These are phyloP conservation scores for Montipora efflorescens DNA, from an alignment of 64 coral and sea anemone genomes.

Conservation along the genomic window DNA sequence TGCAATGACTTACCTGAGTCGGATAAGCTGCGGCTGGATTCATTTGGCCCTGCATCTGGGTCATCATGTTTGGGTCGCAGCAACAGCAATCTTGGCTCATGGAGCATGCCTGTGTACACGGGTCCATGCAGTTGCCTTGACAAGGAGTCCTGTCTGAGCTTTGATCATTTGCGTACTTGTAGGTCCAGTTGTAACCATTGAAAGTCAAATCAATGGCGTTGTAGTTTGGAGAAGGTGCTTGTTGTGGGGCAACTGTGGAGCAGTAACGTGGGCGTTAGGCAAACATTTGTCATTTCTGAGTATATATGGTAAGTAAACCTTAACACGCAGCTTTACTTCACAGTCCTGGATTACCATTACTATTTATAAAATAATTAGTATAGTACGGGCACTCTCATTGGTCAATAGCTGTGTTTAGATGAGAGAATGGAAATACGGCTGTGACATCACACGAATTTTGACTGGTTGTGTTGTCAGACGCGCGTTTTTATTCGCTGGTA, in stretches of 20 bases:
- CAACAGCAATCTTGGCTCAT: slow-evolving; percentile 85
- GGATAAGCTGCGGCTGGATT: slow-evolving; percentile 26
- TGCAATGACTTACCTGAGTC: background rate
- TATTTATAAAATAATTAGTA: too few relatives aligned
- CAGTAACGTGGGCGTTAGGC: background rate
- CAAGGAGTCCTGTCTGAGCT: slow-evolving; percentile 72
- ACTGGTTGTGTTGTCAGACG: too few relatives aligned
- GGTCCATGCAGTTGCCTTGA: slow-evolving; percentile 75
- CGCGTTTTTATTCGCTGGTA: too few relatives aligned
- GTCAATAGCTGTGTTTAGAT: too few relatives aligned
- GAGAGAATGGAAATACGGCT: too few relatives aligned
- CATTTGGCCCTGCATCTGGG: slow-evolving; percentile 11
- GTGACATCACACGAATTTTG: too few relatives aligned
- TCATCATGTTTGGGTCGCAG: slow-evolving; percentile 66
- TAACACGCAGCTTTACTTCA: too few relatives aligned
- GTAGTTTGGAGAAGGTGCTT: slow-evolving; percentile 8
- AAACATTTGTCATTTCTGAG: too few relatives aligned
- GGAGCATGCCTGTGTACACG: slow-evolving; percentile 67
- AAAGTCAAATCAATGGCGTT: slow-evolving; percentile 71
- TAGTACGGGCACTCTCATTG: too few relatives aligned
- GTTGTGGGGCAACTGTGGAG: slow-evolving; percentile 31
- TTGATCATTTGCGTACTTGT: slow-evolving; percentile 34
- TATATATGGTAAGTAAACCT: too few relatives aligned
- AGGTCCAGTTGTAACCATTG: slow-evolving; percentile 79
- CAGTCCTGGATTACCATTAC: too few relatives aligned